phyloP scores from a whole-genome alignment of 2,888 invertebrate genomes.

The Callinectes sapidus region DNA sequence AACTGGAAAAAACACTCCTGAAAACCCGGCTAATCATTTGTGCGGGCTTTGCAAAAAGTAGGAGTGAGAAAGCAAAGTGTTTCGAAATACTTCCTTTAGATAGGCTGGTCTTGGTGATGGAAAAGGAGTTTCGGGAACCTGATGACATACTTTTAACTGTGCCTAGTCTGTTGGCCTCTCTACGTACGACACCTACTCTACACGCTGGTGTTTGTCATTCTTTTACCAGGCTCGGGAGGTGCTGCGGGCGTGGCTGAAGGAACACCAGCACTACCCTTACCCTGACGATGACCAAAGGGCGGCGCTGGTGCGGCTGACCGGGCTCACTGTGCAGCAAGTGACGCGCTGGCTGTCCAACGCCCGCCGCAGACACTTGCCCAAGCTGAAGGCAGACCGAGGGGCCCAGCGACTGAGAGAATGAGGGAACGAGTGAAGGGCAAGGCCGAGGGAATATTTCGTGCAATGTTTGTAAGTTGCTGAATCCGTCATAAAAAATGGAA shows the following conservation, averaged over 20 bases:
- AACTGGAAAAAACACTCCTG: too few relatives aligned
- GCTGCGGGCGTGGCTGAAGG: slow-evolving; percentile 35
- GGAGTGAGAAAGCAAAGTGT: too few relatives aligned
- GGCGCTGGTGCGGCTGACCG: slow-evolving; percentile 5
- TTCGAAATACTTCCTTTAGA: too few relatives aligned
- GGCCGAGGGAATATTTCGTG: neutral
- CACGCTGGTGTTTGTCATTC: too few relatives aligned
- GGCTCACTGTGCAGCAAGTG: slow-evolving; percentile 37
- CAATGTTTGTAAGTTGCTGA: neutral
- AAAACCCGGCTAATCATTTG: too few relatives aligned
- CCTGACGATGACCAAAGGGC: slow-evolving; percentile 24
- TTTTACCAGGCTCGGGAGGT: slow-evolving; percentile 10
- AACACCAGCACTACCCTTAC: slow-evolving; percentile 31
- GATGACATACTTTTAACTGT: too few relatives aligned
- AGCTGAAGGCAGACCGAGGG: slow-evolving; percentile 4
- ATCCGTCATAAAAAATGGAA: neutral
- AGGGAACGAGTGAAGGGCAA: neutral
- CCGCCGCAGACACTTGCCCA: slow-evolving; percentile 33
- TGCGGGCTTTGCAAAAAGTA: too few relatives aligned
- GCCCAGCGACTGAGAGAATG: neutral
- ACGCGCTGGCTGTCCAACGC: slow-evolving; percentile 36
- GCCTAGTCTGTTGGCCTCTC: too few relatives aligned
- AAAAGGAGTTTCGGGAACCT: too few relatives aligned
- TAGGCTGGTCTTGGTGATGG: too few relatives aligned
- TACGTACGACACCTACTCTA: too few relatives aligned